Evolutionary conservation across 2,888 invertebrate genomes (phyloP).

Genomic region (Brachylomia viminalis): DNA sequence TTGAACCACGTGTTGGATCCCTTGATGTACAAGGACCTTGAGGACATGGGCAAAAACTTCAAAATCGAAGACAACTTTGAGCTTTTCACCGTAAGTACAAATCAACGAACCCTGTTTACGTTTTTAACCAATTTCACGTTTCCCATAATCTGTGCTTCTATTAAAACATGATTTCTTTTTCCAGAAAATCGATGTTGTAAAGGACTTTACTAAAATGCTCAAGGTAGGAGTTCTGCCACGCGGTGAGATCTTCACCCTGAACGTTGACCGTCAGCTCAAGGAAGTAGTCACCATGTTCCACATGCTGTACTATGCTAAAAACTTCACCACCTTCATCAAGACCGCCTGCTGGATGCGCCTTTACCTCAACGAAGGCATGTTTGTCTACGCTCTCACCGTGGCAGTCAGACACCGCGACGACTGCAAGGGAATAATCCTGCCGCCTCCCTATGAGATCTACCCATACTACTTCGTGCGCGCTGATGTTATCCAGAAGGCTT

Average conservation of each 20-base stretch:
- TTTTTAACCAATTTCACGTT: background rate
- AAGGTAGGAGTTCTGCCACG: conserved; percentile 90
- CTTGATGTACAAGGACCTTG: conserved; percentile 86
- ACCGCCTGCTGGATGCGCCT: conserved; percentile 89
- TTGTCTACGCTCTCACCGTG: conserved; percentile 89
- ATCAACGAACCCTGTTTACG: background rate
- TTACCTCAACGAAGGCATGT: conserved; percentile 90
- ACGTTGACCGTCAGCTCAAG: conserved; percentile 87
- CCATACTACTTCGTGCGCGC: conserved; percentile 93
- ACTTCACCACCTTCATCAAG: conserved; percentile 87
- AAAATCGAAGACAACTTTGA: conserved; percentile 84
- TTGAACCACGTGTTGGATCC: conserved; percentile 88
- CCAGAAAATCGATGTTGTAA: conserved; percentile 90
- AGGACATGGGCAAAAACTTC: conserved; percentile 83
- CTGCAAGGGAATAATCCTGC: conserved; percentile 87
- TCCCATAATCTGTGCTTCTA: background rate
- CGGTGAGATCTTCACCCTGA: conserved; percentile 88
- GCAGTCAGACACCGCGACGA: conserved; percentile 89
- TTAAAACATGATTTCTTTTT: conserved; percentile 39
- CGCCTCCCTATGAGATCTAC: conserved; percentile 91
- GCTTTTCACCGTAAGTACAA: conserved; percentile 46
- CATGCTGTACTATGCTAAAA: conserved; percentile 89
- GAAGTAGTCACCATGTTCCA: conserved; percentile 89
- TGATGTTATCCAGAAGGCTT: conserved; percentile 91
- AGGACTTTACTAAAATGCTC: conserved; percentile 89